Percentiles rank a stretch among this genome's conserved stretches.
Conservation (phyloP, 2,113 vertebrate species). For the Phyllostomus hastatus region DNA sequence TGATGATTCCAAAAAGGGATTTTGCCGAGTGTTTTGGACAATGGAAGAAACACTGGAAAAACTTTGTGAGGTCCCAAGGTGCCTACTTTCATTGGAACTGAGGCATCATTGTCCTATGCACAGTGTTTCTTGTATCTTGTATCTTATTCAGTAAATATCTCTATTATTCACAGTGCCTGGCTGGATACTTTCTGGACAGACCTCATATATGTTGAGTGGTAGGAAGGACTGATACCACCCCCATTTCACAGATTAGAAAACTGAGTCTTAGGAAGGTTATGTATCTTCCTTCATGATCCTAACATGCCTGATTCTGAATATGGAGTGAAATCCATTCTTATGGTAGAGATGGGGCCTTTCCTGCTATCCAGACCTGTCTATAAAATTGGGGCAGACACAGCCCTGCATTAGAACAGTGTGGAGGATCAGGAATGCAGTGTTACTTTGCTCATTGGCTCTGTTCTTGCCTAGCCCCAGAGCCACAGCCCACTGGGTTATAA, state of each 20-base stretch:
- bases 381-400: not conserved
- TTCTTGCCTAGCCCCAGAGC: not conserved
- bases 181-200: no score
- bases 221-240: not conserved
- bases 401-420: rapidly evolving
- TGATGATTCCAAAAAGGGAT: no score
- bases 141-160: no score
- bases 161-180: no score
- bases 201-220: not conserved
- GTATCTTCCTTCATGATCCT: not conserved
- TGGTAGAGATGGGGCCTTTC: not conserved
- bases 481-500: not conserved
- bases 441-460: not conserved
- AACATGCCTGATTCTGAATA: not conserved
- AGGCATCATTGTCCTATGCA: no score
- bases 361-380: not conserved
- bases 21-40: no score
- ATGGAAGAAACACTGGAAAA: no score
- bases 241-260: not conserved
- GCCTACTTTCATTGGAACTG: no score
- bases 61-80: no score
- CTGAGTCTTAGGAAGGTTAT: not conserved
- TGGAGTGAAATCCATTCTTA: not conserved
- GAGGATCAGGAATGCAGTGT: rapidly evolving
- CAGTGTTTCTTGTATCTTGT: no score